Percentiles rank a stretch among this genome's conserved stretches.
These are phyloP conservation scores for Cecidostiba fungosa DNA, from an alignment of 2,888 invertebrate species.

Conservation along the genomic window DNA sequence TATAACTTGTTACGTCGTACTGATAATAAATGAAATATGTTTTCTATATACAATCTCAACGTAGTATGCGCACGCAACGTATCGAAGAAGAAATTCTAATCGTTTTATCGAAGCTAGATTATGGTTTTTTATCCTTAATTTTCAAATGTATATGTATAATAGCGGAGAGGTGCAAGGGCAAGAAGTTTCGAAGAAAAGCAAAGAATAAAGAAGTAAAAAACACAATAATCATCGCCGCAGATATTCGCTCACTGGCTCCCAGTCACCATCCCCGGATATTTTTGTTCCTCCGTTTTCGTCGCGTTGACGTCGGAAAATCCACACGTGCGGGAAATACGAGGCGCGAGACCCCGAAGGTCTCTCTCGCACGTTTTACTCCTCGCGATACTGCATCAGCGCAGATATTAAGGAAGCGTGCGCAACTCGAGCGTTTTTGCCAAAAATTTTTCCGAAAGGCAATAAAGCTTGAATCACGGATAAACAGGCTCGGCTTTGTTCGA, in stretches of 20 bases:
- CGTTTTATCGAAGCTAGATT: not conserved
- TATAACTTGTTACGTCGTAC: slow-evolving; percentile 46
- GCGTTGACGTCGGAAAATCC: slow-evolving; percentile 30
- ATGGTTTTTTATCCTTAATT: slow-evolving; percentile 26
- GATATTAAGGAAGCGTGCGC: slow-evolving; percentile 35
- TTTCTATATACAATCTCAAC: slow-evolving; percentile 38
- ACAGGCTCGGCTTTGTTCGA: no score
- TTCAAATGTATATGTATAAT: slow-evolving; percentile 19
- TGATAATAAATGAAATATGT: slow-evolving; percentile 38
- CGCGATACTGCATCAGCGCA: not conserved
- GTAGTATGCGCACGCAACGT: slow-evolving; percentile 17
- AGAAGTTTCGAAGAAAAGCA: slow-evolving; percentile 3
- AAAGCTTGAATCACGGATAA: no score
- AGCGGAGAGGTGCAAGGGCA: not conserved
- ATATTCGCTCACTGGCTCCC: not conserved
- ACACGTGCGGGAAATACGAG: slow-evolving; percentile 18
- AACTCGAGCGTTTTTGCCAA: slow-evolving; percentile 19
- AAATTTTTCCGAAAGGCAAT: no score
- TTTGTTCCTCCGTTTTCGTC: slow-evolving; percentile 16
- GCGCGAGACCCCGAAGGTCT: slow-evolving; percentile 39
- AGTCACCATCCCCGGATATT: slow-evolving; percentile 39
- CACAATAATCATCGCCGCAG: not conserved
- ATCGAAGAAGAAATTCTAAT: not conserved
- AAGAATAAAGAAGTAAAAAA: slow-evolving; percentile 20
- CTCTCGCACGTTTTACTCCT: slow-evolving; percentile 6